A percentile compares a stretch with the other conserved stretches of the same genome.
Conservation (phyloP, 37 sponge, comb jelly and placozoan species). For the Halichondria panicea region DNA sequence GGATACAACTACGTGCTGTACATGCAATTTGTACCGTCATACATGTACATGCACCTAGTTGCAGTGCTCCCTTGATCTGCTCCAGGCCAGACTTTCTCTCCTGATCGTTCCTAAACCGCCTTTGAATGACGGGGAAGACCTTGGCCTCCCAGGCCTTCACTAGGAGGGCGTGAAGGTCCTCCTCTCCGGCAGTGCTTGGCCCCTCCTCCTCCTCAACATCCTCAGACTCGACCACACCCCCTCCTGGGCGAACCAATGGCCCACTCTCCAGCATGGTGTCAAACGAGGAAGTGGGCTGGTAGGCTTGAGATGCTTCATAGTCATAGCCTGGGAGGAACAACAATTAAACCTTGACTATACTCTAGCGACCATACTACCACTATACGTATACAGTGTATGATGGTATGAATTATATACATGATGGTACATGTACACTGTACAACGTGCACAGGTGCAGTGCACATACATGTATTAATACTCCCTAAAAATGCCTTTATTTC, state of each 20-base stretch:
- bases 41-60: slow-evolving; percentile 73
- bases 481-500: neutral
- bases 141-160: slow-evolving; percentile 97
- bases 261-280: slow-evolving; percentile 84
- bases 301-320: slow-evolving; percentile 50
- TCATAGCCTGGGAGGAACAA: no score
- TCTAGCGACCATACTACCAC: no score
- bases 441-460: neutral
- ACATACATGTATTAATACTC: neutral
- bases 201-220: slow-evolving; percentile 60
- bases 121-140: slow-evolving; percentile 92
- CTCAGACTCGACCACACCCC: slow-evolving; percentile 63
- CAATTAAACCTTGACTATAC: no score
- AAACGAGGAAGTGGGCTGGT: slow-evolving; percentile 52
- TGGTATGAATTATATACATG: no score
- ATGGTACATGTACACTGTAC: neutral
- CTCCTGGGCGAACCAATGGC: slow-evolving; percentile 64
- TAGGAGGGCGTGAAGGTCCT: slow-evolving; percentile 87
- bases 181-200: slow-evolving; percentile 32
- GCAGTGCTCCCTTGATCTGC: slow-evolving; percentile 96
- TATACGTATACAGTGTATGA: no score
- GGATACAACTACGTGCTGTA: no score
- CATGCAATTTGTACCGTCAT: no score
- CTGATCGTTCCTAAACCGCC: slow-evolving; percentile 93
- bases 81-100: slow-evolving; percentile 91